Conservation (phyloP, 2,797 vertebrate species). For the Sebastes alutus region DNA sequence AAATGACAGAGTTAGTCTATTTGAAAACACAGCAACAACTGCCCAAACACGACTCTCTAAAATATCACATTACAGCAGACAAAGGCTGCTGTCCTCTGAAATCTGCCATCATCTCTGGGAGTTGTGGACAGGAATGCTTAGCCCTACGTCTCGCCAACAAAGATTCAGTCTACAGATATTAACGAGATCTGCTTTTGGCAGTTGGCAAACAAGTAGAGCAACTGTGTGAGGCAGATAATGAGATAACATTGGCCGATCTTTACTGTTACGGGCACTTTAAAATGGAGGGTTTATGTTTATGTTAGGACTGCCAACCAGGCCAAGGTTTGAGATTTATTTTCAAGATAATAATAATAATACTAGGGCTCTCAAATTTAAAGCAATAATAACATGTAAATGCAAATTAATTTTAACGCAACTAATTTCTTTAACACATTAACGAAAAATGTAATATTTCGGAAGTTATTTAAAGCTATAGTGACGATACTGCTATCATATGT, state of each 20-base stretch:
- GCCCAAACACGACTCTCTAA: background rate
- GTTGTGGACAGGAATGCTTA: background rate
- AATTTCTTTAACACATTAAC: no score
- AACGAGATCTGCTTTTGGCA: background rate
- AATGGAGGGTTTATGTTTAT: background rate
- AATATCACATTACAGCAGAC: background rate
- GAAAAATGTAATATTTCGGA: rapidly evolving
- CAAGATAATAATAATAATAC: no score
- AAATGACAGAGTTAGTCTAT: background rate
- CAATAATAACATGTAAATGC: no score
- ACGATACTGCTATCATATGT: no score
- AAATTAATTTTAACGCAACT: no score
- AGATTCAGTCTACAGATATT: background rate
- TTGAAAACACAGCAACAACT: background rate
- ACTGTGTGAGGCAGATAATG: background rate
- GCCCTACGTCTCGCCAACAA: background rate
- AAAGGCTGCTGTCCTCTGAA: background rate
- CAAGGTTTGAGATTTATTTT: background rate
- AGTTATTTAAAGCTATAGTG: no score
- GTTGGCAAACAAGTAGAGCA: background rate
- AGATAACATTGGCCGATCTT: background rate
- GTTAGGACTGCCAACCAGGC: background rate
- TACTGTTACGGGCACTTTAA: background rate
- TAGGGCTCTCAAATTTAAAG: no score
- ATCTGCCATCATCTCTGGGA: background rate